phyloP scores from a whole-genome alignment of 2,113 vertebrate genomes.

The Drymodes brunneopygia region DNA sequence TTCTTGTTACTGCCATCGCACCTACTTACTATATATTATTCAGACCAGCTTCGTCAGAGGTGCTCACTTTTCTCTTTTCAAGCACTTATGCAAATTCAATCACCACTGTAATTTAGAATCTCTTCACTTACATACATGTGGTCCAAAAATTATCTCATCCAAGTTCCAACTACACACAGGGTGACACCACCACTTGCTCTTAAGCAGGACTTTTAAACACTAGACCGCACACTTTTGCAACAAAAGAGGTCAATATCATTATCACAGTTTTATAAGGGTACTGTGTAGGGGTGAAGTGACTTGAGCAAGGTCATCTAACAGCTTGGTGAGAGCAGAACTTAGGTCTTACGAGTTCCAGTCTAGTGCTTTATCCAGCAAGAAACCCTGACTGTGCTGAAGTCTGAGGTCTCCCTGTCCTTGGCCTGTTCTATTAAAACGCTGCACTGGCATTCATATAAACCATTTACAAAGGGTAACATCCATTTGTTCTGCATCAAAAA shows the following conservation, averaged over 20 bases:
- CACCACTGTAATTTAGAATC: conserved; percentile 32
- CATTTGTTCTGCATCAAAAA: conserved; percentile 69
- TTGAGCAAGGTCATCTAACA: conserved; percentile 32
- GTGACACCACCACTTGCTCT: conserved; percentile 13
- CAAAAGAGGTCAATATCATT: conserved; percentile 38
- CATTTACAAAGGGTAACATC: conserved; percentile 67
- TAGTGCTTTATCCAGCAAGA: conserved; percentile 51
- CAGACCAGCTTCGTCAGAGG: conserved; percentile 28
- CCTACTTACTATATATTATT: background rate
- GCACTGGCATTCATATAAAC: conserved; percentile 64
- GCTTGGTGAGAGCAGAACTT: conserved; percentile 18
- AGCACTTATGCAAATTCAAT: conserved; percentile 52
- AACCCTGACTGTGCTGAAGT: conserved; percentile 58
- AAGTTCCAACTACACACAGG: background rate
- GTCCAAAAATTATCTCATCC: conserved; percentile 20
- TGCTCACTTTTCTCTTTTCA: conserved; percentile 35
- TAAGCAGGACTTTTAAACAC: conserved; percentile 12
- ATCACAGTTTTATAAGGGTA: conserved; percentile 32
- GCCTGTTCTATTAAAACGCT: conserved; percentile 63
- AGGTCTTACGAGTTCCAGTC: conserved; percentile 19
- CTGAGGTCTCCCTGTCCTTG: conserved; percentile 58
- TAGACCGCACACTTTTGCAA: background rate
- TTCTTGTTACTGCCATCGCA: conserved; percentile 16
- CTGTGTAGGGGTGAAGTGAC: conserved; percentile 3
- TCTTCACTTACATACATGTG: background rate